These are phyloP conservation scores for Rhabditophanes sp. DNA, from an alignment of 2,888 invertebrate genomes.

Conservation along the genomic window DNA sequence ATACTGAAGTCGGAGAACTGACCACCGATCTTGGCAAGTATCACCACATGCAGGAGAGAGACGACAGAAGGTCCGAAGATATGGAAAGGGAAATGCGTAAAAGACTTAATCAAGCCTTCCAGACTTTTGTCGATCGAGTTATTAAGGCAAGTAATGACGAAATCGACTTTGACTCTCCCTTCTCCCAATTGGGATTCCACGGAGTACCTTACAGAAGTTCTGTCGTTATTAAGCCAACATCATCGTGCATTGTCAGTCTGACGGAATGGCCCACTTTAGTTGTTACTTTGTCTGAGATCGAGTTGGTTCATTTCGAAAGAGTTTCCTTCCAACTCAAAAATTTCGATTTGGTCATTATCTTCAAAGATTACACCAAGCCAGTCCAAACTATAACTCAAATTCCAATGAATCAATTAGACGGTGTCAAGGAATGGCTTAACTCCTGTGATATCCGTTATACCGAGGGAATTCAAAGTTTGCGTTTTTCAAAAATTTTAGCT, in stretches of 20 bases:
- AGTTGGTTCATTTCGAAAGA: constrained; percentile 93
- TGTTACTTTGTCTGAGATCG: constrained; percentile 86
- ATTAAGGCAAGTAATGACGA: constrained; percentile 86
- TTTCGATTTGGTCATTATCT: constrained; percentile 98
- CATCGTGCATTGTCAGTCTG: constrained; percentile 85
- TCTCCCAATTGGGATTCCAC: constrained; percentile 89
- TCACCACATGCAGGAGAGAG: constrained; percentile 98
- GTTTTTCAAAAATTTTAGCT: constrained; percentile 99
- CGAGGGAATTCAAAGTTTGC: constrained; percentile 91
- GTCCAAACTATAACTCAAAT: constrained; percentile 95
- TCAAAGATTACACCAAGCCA: constrained; percentile 87
- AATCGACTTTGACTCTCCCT: constrained; percentile 95
- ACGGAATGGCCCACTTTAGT: constrained; percentile 99
- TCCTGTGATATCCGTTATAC: constrained; percentile 90
- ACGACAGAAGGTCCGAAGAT: constrained; percentile 94
- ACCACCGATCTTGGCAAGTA: constrained; percentile 98
- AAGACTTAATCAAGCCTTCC: constrained; percentile 90
- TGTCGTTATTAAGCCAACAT: constrained; percentile 69
- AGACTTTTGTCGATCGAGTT: constrained; percentile 89
- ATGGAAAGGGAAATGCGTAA: constrained; percentile 87
- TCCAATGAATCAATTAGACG: constrained; percentile 95
- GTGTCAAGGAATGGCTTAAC: constrained; percentile 83
- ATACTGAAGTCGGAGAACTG: constrained; percentile 97
- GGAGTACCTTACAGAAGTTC: constrained; percentile 73
- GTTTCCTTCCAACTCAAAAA: constrained; percentile 96